Percentiles rank a stretch among this genome's conserved stretches.
phyloP scores from a whole-genome alignment of 2,113 vertebrate genomes.

The Chelonoidis abingdonii region DNA sequence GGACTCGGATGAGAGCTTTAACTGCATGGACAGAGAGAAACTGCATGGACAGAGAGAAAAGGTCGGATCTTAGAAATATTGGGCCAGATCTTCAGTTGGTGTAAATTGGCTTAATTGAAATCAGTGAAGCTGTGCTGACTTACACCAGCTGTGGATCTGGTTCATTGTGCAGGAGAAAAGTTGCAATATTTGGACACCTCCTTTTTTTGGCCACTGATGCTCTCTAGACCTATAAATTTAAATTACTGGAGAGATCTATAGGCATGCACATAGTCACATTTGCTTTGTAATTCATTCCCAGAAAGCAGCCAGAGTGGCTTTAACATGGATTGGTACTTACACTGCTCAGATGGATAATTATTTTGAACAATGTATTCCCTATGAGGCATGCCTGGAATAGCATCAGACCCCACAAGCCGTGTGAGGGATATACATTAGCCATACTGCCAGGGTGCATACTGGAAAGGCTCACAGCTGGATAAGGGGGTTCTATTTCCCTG shows the following conservation, averaged over 20 bases:
- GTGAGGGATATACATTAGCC: slow-evolving; percentile 61
- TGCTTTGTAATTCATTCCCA: slow-evolving; percentile 60
- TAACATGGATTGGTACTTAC: slow-evolving; percentile 55
- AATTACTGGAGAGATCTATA: neutral
- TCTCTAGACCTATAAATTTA: slow-evolving; percentile 49
- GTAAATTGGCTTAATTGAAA: slow-evolving; percentile 22
- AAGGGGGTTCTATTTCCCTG: slow-evolving; percentile 55
- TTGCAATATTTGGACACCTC: slow-evolving; percentile 40
- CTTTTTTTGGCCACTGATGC: slow-evolving; percentile 32
- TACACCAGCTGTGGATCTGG: neutral
- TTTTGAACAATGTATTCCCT: slow-evolving; percentile 70
- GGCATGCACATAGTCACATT: slow-evolving; percentile 50
- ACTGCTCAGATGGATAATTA: slow-evolving; percentile 63
- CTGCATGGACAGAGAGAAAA: neutral
- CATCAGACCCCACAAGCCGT: slow-evolving; percentile 54
- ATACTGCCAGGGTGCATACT: slow-evolving; percentile 35
- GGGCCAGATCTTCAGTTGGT: neutral
- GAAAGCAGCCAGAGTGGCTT: slow-evolving; percentile 27
- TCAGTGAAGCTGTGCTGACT: slow-evolving; percentile 40
- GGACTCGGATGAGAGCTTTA: slow-evolving; percentile 45
- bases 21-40: neutral
- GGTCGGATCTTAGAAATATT: slow-evolving; percentile 12
- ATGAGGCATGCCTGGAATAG: slow-evolving; percentile 59
- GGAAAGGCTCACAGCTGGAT: slow-evolving; percentile 70
- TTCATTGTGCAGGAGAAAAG: slow-evolving; percentile 25